Evolutionary conservation across 2,797 vertebrate species (phyloP), one percentile per base, ranked within the genome.

Genomic region (Tarsius wallacei): DNA sequence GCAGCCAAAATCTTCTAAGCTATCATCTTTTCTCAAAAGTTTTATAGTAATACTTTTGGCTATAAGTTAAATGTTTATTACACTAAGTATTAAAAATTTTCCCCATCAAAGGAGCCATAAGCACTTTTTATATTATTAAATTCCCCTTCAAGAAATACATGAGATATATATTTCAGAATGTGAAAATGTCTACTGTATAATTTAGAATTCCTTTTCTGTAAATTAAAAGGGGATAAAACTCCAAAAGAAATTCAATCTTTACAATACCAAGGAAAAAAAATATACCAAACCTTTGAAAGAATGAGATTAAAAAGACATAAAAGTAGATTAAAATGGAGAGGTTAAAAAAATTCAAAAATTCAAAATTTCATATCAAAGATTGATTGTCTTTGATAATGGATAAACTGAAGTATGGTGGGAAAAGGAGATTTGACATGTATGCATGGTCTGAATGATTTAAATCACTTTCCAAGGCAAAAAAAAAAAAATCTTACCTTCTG

Each of bases 1-100:
- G 4, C 2, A 91, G 59, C 9, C 26, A 61, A 96, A 94, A 77
- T 89, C 59, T 36, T 83, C 10, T 88, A 88, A 42, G 47, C 2
- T 94, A 19, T 78, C 66, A 81, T 77, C 11, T 47, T 94, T 95
- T 95, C 57, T 49, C 66, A 73, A 3, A 94, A 89, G 36, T 94
- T 94, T 94, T 63, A 87, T 9, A 70, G 5, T 85, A 28, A 78
- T 36, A 97, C 21, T 85, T 89, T 57, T 83, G 66, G 49, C 31
- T 53, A 2, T 13, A 87, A 47, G 95, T 84, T 87, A 93, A 93
- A 93, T 80, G 12, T 77, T 87, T 28, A 91, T 17, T 84, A 14
- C 73, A 81, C 68, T 77, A 94, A 97, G 71, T 86, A 91, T 47
- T 93, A 81, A 98, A 94, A 97, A 73, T 42, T 5, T 87, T 36